Evolutionary conservation across 2,888 invertebrate species (phyloP), one percentile per base, ranked within the genome.

Genomic region (Tenodera sinensis): DNA sequence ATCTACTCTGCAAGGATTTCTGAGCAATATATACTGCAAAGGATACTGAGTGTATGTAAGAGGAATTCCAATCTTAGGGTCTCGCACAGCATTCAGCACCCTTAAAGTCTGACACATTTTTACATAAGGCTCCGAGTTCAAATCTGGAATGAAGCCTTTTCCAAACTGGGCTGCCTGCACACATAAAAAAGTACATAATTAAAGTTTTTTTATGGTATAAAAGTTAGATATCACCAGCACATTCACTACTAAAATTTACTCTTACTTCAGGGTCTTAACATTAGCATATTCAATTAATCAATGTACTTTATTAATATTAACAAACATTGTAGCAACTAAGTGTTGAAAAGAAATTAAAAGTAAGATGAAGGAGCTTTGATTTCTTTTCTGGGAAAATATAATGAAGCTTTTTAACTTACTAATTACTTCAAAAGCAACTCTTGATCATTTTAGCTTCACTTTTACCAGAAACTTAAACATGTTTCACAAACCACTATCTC

Each of bases 91-190:
- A 93, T 99, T 99, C 42, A 99, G 93, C n/a, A 99, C 98, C 88
- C 99, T 94, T 90, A 99, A 93, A 93, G 96, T 96, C 90, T 98
- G 94, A 92, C 98, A 97, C 94, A 98, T 98, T 92, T 95, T 95
- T 83, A 98, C 97, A 92, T 98, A 99, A 90, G 96, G 94, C 91
- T 97, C 96, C 0, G 97, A 95, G 92, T 95, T 95, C 84, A 96
- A 95, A 90, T 96, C 96, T 47, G 96, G 95, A 88, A 98, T 95
- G 92, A 99, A 99, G 88, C 98, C 97, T 94, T 98, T 99, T 12
- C 99, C 99, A 94, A 98, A 99, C 92, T 98, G 97, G 0, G 99
- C 98, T 15, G 99, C 97, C 96, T 97, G 91, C 34, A 92, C 92
- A 85, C 83, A 89, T 82, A 25, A 83, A 89, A 84, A 85, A 12